Conservation (phyloP, 2,797 vertebrate genomes). For the Graptemys geographica region DNA sequence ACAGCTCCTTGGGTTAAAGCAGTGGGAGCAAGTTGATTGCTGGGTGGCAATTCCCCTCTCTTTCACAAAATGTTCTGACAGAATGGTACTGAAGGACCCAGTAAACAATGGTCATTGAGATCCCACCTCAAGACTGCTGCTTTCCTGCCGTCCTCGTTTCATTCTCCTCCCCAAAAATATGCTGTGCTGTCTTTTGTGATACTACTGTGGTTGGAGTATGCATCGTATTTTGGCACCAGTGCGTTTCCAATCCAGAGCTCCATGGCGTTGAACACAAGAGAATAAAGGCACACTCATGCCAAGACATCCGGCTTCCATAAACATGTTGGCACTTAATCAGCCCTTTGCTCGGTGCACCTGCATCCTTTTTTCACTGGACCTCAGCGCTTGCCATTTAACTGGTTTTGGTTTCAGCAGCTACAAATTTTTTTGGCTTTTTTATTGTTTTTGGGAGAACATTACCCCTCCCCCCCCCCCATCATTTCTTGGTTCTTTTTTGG, state of each 20-base stretch:
- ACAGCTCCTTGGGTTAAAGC: rapidly evolving
- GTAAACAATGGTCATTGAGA: neutral
- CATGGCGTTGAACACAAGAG: neutral
- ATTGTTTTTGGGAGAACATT: neutral
- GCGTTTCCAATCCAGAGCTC: neutral
- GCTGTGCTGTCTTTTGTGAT: neutral
- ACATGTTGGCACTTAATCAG: neutral
- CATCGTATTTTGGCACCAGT: neutral
- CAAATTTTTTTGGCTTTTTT: neutral
- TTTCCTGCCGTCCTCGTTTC: conserved; percentile 35
- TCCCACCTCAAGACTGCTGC: neutral
- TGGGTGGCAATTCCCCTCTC: neutral
- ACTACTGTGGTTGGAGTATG: neutral
- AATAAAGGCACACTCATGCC: neutral
- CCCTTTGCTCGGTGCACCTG: neutral
- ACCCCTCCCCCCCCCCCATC: neutral
- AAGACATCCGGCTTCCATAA: neutral
- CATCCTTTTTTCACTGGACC: rapidly evolving
- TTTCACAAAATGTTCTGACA: rapidly evolving
- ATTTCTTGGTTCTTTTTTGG: neutral
- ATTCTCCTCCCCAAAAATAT: neutral
- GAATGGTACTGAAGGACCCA: neutral
- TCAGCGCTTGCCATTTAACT: rapidly evolving
- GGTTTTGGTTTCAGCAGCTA: neutral
- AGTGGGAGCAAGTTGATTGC: rapidly evolving